phyloP scores from a whole-genome alignment of 2,113 vertebrate genomes.

The Arenaria interpres region DNA sequence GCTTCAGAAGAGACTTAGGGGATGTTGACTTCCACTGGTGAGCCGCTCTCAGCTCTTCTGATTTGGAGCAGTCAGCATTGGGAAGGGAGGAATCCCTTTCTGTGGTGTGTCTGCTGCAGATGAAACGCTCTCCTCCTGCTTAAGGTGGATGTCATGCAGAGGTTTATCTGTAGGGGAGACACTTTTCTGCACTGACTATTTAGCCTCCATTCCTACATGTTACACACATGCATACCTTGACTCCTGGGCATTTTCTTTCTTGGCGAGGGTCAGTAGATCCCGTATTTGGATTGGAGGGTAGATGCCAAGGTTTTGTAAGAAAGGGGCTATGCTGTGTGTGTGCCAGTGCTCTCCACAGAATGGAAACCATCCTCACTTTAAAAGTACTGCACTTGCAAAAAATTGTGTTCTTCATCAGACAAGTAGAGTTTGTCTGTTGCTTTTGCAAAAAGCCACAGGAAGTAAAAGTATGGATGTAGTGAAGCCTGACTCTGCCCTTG shows the following conservation, averaged over 20 bases:
- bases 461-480: background rate
- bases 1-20: background rate
- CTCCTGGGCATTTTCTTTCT: background rate
- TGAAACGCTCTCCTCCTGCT: background rate
- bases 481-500: background rate
- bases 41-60: background rate
- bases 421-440: background rate
- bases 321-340: background rate
- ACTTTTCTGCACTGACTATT: background rate
- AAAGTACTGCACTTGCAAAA: background rate
- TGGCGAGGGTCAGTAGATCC: background rate
- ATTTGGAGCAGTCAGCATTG: background rate
- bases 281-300: too few species aligned
- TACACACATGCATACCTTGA: background rate
- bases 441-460: background rate
- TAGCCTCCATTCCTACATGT: background rate
- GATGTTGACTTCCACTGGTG: background rate
- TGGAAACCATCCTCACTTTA: background rate
- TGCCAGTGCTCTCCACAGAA: background rate
- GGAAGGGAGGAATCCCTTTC: background rate
- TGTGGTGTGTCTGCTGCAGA: background rate
- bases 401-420: rapidly evolving
- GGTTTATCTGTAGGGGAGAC: background rate
- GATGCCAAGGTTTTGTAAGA: background rate
- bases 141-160: background rate